A percentile compares a stretch with the other conserved stretches of the same genome.
Conservation (phyloP, 2,888 invertebrate genomes). For the Drosophila affinis region DNA sequence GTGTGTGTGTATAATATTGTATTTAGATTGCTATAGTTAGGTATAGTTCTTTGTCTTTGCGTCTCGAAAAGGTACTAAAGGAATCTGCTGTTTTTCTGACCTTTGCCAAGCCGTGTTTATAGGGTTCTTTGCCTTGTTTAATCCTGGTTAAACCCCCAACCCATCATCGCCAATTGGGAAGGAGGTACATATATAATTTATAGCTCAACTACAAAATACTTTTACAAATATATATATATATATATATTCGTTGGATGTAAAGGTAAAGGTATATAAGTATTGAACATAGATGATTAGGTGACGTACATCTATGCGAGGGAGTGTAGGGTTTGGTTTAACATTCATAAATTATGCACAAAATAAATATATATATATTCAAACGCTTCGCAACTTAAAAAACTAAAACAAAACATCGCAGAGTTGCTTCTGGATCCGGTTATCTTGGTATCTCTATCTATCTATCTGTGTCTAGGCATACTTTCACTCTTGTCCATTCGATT, state of each 20-base stretch:
- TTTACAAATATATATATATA: slow-evolving; percentile 57
- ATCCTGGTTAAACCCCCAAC: not conserved
- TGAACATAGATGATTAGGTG: slow-evolving; percentile 29
- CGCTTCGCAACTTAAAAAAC: slow-evolving; percentile 55
- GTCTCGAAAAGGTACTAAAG: slow-evolving; percentile 71
- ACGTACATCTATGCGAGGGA: slow-evolving; percentile 28
- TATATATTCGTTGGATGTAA: slow-evolving; percentile 3
- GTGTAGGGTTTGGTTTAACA: slow-evolving; percentile 49
- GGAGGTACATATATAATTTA: slow-evolving; percentile 16
- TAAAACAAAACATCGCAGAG: slow-evolving; percentile 52
- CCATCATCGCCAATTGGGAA: slow-evolving; percentile 14
- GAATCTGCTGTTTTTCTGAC: slow-evolving; percentile 36
- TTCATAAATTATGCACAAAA: slow-evolving; percentile 58
- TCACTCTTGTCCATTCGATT: slow-evolving; percentile 81
- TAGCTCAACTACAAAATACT: slow-evolving; percentile 48
- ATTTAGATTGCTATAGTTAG: slow-evolving; percentile 7
- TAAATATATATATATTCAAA: slow-evolving; percentile 57
- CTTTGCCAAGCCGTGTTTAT: slow-evolving; percentile 30
- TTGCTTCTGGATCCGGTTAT: slow-evolving; percentile 3
- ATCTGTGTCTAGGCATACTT: slow-evolving; percentile 23
- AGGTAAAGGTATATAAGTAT: slow-evolving; percentile 23
- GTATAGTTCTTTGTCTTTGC: slow-evolving; percentile 49
- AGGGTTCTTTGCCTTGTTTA: slow-evolving; percentile 17
- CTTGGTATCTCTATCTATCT: slow-evolving; percentile 4
- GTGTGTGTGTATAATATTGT: slow-evolving; percentile 8